Percentiles rank a stretch among this genome's conserved stretches.
Evolutionary conservation across 2,797 vertebrate species (phyloP).

Genomic region (Heliangelus exortis): DNA sequence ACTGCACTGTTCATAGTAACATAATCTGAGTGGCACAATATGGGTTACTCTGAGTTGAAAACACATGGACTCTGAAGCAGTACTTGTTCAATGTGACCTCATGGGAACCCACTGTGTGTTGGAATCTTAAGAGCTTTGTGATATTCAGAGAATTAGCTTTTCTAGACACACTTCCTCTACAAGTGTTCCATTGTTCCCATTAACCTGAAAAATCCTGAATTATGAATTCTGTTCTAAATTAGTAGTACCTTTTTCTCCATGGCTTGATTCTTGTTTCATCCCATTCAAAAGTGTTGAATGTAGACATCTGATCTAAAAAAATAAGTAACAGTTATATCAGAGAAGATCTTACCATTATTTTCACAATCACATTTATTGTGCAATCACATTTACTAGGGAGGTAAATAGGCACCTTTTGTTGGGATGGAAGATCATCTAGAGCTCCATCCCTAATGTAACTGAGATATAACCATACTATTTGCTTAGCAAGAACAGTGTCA

Average conservation of each 20-base stretch:
- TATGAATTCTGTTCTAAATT: neutral
- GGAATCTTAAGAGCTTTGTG: neutral
- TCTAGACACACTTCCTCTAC: neutral
- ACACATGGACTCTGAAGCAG: neutral
- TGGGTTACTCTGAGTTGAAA: neutral
- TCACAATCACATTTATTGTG: neutral
- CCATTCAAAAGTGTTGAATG: neutral
- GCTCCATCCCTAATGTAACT: neutral
- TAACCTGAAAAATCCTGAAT: neutral
- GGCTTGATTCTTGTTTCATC: neutral
- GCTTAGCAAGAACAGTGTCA: neutral
- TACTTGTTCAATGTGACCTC: neutral
- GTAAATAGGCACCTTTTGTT: neutral
- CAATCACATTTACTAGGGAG: neutral
- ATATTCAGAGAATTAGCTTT: neutral
- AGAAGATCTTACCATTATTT: neutral
- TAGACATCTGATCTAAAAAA: conserved; percentile 33
- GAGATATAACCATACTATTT: neutral
- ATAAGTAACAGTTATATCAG: neutral
- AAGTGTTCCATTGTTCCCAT: neutral
- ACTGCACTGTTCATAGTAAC: neutral
- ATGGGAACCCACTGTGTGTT: neutral
- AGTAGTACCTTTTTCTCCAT: neutral
- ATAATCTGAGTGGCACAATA: neutral
- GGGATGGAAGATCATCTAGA: neutral